These are phyloP conservation scores for Motacilla alba DNA, from an alignment of 2,113 vertebrate genomes.

Conservation along the genomic window DNA sequence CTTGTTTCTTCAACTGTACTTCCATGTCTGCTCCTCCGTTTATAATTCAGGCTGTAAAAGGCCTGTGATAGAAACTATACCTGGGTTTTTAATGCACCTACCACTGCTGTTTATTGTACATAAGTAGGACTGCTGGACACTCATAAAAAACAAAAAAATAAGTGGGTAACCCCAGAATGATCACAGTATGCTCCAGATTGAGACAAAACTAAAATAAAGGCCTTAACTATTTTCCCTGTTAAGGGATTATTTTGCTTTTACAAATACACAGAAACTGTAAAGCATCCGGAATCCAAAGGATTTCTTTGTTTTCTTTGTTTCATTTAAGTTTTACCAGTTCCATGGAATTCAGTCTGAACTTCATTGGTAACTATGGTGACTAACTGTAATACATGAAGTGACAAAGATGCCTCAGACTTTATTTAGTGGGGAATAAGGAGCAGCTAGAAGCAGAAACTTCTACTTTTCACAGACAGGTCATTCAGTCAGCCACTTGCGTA, in stretches of 20 bases:
- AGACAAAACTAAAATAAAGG: not conserved
- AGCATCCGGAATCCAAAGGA: not conserved
- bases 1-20: not conserved
- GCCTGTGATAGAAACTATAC: not conserved
- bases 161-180: not conserved
- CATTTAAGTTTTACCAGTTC: not conserved
- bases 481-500: not conserved
- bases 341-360: not conserved
- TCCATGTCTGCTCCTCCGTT: not conserved
- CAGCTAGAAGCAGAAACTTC: not conserved
- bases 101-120: not conserved
- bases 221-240: not conserved
- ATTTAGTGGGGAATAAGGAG: not conserved
- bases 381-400: not conserved
- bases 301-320: not conserved
- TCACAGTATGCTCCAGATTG: not conserved
- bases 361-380: not conserved
- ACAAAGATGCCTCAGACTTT: not conserved
- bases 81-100: not conserved
- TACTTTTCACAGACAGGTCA: not conserved
- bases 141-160: not conserved
- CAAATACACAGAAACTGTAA: not conserved
- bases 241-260: not conserved
- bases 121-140: not conserved
- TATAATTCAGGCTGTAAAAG: not conserved